phyloP scores from a whole-genome alignment of 2,888 invertebrate genomes.

The Corbicula japonica region DNA sequence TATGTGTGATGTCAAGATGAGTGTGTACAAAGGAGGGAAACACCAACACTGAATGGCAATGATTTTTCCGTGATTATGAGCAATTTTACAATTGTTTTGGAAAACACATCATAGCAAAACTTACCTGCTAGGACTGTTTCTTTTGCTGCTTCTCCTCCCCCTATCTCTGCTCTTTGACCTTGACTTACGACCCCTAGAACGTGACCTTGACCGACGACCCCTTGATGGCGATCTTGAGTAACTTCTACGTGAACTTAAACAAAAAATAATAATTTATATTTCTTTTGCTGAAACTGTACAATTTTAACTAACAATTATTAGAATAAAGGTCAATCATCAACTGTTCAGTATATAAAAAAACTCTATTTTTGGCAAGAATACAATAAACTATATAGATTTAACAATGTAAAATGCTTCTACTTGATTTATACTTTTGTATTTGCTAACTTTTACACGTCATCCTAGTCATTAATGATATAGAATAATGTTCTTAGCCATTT shows the following conservation, averaged over 20 bases:
- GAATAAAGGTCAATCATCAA: background rate
- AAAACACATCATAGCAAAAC: background rate
- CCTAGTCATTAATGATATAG: too few species aligned
- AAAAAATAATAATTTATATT: background rate
- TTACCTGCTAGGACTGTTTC: conserved; percentile 26
- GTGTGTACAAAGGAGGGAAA: background rate
- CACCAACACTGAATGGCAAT: background rate
- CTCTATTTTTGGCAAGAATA: background rate
- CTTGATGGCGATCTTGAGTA: conserved; percentile 47
- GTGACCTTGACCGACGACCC: conserved; percentile 37
- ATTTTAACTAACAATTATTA: background rate
- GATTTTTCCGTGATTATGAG: background rate
- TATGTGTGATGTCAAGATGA: background rate
- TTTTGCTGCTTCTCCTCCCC: conserved; percentile 31
- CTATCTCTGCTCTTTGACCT: conserved; percentile 30
- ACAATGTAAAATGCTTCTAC: background rate
- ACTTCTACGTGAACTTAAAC: conserved; percentile 32
- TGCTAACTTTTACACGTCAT: too few species aligned
- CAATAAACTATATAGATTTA: background rate
- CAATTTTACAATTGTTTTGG: background rate
- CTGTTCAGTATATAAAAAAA: conserved; percentile 1
- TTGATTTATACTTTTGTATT: too few species aligned
- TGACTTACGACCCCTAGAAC: conserved; percentile 44
- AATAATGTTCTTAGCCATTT: too few species aligned
- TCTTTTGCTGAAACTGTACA: background rate